Evolutionary conservation across 2,888 invertebrate genomes (phyloP).

Genomic region (Chesias legatella): DNA sequence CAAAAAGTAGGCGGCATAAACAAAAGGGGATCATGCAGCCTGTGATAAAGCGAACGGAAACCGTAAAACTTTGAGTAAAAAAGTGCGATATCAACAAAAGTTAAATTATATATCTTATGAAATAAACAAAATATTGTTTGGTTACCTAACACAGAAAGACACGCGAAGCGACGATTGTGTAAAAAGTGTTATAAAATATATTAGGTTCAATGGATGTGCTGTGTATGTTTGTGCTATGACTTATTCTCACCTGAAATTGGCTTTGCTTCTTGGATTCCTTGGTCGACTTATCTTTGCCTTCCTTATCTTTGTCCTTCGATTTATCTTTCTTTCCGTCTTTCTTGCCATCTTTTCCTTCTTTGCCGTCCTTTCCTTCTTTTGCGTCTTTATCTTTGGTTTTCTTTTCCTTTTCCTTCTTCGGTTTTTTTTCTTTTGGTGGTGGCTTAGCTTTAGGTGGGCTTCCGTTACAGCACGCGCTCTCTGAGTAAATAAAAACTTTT

Average conservation of each 20-base stretch:
- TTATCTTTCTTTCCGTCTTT: constrained; percentile 82
- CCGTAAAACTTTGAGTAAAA: constrained; percentile 39
- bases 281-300: constrained; percentile 79
- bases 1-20: constrained; percentile 79
- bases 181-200: constrained; percentile 52
- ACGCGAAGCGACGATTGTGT: constrained; percentile 58
- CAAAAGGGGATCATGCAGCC: constrained; percentile 75
- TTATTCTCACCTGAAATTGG: constrained; percentile 82
- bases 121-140: constrained; percentile 44
- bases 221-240: constrained; percentile 39
- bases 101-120: constrained; percentile 47
- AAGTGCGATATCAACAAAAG: constrained; percentile 47
- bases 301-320: constrained; percentile 82
- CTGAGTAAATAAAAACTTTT: constrained; percentile 45
- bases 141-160: constrained; percentile 67
- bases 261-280: constrained; percentile 83
- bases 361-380: constrained; percentile 69
- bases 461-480: constrained; percentile 91
- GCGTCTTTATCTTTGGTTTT: constrained; percentile 82
- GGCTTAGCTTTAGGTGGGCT: constrained; percentile 84
- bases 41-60: constrained; percentile 51
- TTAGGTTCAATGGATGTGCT: constrained; percentile 66
- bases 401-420: constrained; percentile 84
- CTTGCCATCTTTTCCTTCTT: constrained; percentile 74
- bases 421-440: constrained; percentile 84